Evolutionary conservation across 2,888 invertebrate species (phyloP).

Genomic region (Drosophila barbarae): DNA sequence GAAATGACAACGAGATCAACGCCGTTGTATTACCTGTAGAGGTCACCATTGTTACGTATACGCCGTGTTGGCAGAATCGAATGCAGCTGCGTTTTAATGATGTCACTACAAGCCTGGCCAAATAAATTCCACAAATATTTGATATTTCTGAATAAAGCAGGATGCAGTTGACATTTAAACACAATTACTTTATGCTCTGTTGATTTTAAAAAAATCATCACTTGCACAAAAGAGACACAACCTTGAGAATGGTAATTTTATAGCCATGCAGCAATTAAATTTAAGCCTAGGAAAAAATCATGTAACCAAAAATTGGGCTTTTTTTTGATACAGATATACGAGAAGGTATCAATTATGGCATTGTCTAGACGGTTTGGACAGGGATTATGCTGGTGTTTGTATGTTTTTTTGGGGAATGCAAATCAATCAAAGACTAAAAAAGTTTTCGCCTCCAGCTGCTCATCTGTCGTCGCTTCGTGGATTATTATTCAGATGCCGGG

Average conservation of each 20-base stretch:
- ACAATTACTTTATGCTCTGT: neutral
- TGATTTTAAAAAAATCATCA: neutral
- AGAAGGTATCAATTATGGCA: constrained; percentile 3
- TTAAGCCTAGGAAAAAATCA: neutral
- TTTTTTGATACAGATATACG: neutral
- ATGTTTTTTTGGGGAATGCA: constrained; percentile 34
- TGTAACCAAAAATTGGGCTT: neutral
- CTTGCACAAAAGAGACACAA: neutral
- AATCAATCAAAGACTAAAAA: constrained; percentile 58
- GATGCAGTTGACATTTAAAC: no score
- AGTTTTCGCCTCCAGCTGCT: constrained; percentile 10
- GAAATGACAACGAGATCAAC: no score
- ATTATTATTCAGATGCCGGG: constrained; percentile 14
- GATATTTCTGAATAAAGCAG: neutral
- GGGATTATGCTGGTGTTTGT: neutral
- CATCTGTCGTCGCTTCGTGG: constrained; percentile 13
- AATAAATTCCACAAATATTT: neutral
- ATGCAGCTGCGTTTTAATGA: neutral
- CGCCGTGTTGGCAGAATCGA: neutral
- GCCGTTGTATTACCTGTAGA: neutral
- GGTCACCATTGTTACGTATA: neutral
- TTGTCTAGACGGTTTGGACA: constrained; percentile 25
- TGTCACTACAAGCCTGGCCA: no score
- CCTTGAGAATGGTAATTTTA: neutral
- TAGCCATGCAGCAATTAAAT: neutral